phyloP scores from a whole-genome alignment of 2,797 vertebrate genomes.

The Enteromius afrohamiltoni region DNA sequence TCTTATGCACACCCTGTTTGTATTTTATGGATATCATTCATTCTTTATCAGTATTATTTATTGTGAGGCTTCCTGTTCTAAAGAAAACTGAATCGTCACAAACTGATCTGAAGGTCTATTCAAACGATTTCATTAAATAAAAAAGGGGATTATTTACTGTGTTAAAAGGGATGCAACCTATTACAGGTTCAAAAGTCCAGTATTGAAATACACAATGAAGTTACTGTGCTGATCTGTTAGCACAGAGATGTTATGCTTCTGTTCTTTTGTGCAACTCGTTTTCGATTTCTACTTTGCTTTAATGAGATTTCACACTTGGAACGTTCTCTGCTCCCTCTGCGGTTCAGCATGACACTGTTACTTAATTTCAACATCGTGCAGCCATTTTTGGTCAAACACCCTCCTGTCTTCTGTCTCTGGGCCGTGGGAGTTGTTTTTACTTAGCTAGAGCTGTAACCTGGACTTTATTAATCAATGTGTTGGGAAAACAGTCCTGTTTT shows the following conservation, averaged over 20 bases:
- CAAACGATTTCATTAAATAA: background rate
- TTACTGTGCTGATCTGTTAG: constrained; percentile 21
- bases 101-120: background rate
- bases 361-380: constrained; percentile 49
- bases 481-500: constrained; percentile 11
- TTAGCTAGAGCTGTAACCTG: constrained; percentile 27
- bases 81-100: background rate
- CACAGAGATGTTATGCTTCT: constrained; percentile 3
- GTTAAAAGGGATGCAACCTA: background rate
- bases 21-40: too few relatives aligned
- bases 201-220: constrained; percentile 5
- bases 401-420: constrained; percentile 54
- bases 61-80: too few relatives aligned
- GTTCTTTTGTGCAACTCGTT: background rate
- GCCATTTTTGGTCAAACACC: constrained; percentile 79
- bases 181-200: background rate
- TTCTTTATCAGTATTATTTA: too few relatives aligned
- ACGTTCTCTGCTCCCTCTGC: constrained; percentile 36
- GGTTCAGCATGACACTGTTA: constrained; percentile 35
- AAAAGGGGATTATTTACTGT: background rate
- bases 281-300: constrained; percentile 18
- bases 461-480: constrained; percentile 41
- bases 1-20: too few relatives aligned
- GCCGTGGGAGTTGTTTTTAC: background rate
- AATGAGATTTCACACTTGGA: constrained; percentile 35